Evolutionary conservation across 2,113 vertebrate species (phyloP).

Genomic region (Apeltes quadracus): DNA sequence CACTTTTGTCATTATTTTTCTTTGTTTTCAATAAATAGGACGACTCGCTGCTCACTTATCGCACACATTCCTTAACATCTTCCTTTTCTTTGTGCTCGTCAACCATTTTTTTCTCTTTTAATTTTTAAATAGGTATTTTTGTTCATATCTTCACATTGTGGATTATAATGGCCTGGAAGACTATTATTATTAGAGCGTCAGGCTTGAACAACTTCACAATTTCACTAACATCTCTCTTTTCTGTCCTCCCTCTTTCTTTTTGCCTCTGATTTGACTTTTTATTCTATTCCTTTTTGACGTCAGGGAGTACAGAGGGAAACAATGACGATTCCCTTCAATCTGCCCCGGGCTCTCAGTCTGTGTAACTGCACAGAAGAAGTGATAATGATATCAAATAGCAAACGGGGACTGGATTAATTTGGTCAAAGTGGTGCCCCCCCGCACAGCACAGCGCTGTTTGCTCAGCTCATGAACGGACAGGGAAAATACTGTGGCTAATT

Average conservation of each 20-base stretch:
- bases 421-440: constrained; percentile 14
- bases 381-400: constrained; percentile 88
- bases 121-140: not conserved
- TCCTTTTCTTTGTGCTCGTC: not conserved
- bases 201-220: not conserved
- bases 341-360: constrained; percentile 24
- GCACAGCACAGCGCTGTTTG: constrained; percentile 44
- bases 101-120: too few relatives aligned
- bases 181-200: not conserved
- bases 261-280: not conserved
- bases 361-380: constrained; percentile 55
- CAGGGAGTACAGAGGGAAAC: not conserved
- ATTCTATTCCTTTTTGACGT: not conserved
- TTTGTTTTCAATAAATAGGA: not conserved
- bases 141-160: not conserved
- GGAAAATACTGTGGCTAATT: constrained; percentile 67
- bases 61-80: not conserved
- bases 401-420: constrained; percentile 48
- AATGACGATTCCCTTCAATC: not conserved
- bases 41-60: not conserved
- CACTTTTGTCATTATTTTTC: not conserved
- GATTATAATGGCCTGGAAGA: not conserved
- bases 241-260: not conserved
- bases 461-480: constrained; percentile 48
- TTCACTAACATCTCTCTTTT: not conserved